Evolutionary conservation across 1,140 invertebrate genomes (phyloP), one percentile per base, ranked within the genome.

Genomic region (Heliconius eleuchia): DNA sequence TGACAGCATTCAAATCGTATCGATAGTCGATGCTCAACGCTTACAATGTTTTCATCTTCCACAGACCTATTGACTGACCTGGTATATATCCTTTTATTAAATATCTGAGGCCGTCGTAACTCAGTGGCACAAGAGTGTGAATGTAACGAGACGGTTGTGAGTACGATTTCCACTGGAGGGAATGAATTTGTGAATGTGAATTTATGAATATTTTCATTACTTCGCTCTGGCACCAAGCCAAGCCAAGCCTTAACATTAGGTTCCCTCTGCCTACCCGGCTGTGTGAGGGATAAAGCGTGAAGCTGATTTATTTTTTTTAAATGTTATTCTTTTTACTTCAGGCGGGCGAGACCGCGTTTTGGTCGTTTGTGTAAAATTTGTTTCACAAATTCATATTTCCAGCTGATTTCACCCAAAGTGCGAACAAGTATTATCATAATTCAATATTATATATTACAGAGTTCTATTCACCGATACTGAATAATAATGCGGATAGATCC

Each of bases 1-100:
- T 81, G 80, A 78, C 80, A 73, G 76, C 42, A 77, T 81, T 77
- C 73, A 78, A 76, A 76, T 19, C 27, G 80, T 78, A 74, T 71
- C 66, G 52, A 34, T 30, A 34, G 39, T 76, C 76, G 39, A 34
- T 55, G 50, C 70, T 76, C 76, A 78, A 81, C 75, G 27, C 46
- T 50, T 75, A 37, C 72, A 60, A 73, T 27, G 55, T 78, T 81
- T 78, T 71, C 55, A 76, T 76, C 39, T 46, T 55, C n/a, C 3
- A 66, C 23, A 11, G 19, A 60, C 23, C 23, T 30, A 37, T 74
- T 57, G n/a, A 66, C 8, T 57, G 55, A 23, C 18, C 23, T 1
- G 2, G 30, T 2, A 23, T 13, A 42, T 42, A 42, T 23, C 30
- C 11, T 66, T 66, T 66, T 27, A 66, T 66, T 66, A 23, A 3